Conservation (phyloP, 2,113 vertebrate species). For the Chascanopsetta lugubris region DNA sequence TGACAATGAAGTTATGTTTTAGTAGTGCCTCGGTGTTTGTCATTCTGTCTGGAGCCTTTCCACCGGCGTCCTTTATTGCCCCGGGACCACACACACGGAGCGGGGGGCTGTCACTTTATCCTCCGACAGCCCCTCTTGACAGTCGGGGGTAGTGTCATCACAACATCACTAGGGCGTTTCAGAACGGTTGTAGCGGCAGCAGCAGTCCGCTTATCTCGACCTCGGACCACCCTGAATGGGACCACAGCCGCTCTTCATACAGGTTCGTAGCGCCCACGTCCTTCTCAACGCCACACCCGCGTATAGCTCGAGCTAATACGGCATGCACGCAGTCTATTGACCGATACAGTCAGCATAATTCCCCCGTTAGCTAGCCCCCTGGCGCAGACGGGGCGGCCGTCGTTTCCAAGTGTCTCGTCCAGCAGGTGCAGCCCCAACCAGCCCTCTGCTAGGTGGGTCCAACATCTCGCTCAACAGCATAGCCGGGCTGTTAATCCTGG, state of each 20-base stretch:
- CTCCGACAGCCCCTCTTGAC: constrained; percentile 33
- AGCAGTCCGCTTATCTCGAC: constrained; percentile 20
- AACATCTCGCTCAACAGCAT: constrained; percentile 3
- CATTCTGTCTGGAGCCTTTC: neutral
- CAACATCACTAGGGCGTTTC: constrained; percentile 62
- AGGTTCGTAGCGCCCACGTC: constrained; percentile 62
- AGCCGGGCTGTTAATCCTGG: neutral
- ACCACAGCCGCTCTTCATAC: constrained; percentile 38
- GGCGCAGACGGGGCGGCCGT: constrained; percentile 25
- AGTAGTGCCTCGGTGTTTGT: neutral
- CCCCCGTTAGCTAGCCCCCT: constrained; percentile 39
- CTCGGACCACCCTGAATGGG: constrained; percentile 34
- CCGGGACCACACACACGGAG: neutral
- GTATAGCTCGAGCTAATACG: neutral
- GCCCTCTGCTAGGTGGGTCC: too few species aligned
- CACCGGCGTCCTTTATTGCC: accelerated
- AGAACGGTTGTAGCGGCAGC: neutral
- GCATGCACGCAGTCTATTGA: neutral
- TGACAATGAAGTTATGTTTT: neutral
- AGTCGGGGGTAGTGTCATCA: constrained; percentile 61
- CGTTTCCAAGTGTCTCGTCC: constrained; percentile 50
- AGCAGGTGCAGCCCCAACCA: constrained; percentile 68
- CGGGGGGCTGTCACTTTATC: constrained; percentile 50
- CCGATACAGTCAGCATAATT: constrained; percentile 45
- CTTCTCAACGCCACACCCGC: neutral